Base-by-base conservation (phyloP, 2,113 vertebrate genomes). In the Nipponia nippon region DNA sequence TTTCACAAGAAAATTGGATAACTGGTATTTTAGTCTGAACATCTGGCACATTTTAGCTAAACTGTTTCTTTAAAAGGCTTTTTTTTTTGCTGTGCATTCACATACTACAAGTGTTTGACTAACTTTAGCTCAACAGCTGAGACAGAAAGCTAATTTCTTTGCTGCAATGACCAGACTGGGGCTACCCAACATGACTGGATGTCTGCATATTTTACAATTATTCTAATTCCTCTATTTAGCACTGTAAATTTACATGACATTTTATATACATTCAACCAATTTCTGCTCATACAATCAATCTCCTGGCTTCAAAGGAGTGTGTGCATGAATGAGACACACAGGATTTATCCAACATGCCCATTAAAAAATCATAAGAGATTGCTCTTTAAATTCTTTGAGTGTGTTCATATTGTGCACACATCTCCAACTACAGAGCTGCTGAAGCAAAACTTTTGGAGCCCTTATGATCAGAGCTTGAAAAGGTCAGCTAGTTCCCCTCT, bases 1-100 rank as follows among this genome's bases (percentile, higher is more conserved):
- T 95, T 93, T 72, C 86, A 90, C 78, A 88, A 86, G 95, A 95
- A 97, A 97, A 97, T 88, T 85, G 93, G 97, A 86, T 95, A 96
- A 96, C 52, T 83, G 52, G 89, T 91, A 86, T 96, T 98, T 95
- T 81, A 87, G 42, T 46, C 70, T 47, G 93, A 96, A 94, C 96
- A 98, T 96, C 96, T 97, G 97, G 92, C 75, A 78, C 61, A 46
- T 82, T 97, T 94, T 88, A 89, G 73, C 89, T 94, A 94, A 96
- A 95, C 21, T 50, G 23, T 89, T 90, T 69, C 75, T 90, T 95
- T 38, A 7, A 81, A 93, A 84, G 63, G 52, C 36, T 78, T 3
- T 11, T 7, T 7, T 29, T 30, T 46, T 55, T 32, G 12, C 36
- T 61, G 11, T 77, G 40, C 22, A 47, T 87, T 94, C 80, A 62